Evolutionary conservation across 2,888 invertebrate species (phyloP).

Genomic region (Caenorhabditis zanzibari): DNA sequence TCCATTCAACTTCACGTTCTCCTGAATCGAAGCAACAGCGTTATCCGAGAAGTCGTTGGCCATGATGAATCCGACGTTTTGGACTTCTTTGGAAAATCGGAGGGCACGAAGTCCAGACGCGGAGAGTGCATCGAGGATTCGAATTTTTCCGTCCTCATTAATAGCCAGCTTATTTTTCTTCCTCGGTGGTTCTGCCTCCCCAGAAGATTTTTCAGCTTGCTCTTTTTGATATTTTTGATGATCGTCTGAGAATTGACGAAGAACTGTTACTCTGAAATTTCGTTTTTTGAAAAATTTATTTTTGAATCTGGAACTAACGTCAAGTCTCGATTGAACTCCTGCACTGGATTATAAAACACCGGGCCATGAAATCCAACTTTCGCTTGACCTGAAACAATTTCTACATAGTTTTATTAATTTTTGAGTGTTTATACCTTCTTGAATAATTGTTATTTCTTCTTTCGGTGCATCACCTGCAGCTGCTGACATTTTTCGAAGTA

Average conservation of each 20-base stretch:
- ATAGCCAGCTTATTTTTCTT: constrained; percentile 71
- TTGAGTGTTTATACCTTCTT: constrained; percentile 34
- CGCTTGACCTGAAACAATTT: constrained; percentile 71
- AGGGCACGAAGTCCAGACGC: constrained; percentile 97
- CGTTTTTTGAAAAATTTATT: too few relatives aligned
- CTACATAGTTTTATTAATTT: neutral
- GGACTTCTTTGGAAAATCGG: constrained; percentile 93
- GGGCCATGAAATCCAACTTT: constrained; percentile 77
- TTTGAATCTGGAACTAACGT: constrained; percentile 86
- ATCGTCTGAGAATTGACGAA: constrained; percentile 86
- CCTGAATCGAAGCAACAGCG: constrained; percentile 92
- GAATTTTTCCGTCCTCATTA: constrained; percentile 71
- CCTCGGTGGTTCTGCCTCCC: constrained; percentile 58
- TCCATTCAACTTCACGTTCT: constrained; percentile 89
- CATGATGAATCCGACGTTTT: constrained; percentile 74
- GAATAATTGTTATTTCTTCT: constrained; percentile 44
- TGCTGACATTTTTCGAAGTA: constrained; percentile 24
- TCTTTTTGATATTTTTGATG: constrained; percentile 73
- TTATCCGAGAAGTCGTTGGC: constrained; percentile 88
- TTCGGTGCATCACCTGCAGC: constrained; percentile 6
- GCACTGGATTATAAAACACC: constrained; percentile 98
- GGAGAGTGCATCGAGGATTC: constrained; percentile 94
- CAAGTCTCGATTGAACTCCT: constrained; percentile 97
- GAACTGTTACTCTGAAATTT: constrained; percentile 88
- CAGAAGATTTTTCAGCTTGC: constrained; percentile 9